A percentile compares a stretch with the other conserved stretches of the same genome.
phyloP scores from a whole-genome alignment of 2,888 invertebrate species.

The Oligia latruncula region DNA sequence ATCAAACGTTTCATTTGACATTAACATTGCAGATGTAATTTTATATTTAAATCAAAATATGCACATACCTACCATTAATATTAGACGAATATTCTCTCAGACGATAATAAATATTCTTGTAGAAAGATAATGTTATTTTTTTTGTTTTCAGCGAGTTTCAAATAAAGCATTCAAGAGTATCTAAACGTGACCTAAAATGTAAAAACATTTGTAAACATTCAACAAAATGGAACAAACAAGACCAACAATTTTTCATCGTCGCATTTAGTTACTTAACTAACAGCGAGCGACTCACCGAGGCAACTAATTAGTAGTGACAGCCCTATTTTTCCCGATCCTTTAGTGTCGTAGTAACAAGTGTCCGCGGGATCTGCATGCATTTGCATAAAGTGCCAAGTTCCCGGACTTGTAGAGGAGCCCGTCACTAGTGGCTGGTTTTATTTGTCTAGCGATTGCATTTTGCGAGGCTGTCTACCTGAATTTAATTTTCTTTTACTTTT shows the following conservation, averaged over 20 bases:
- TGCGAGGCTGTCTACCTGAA: slow-evolving; percentile 45
- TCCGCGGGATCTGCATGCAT: slow-evolving; percentile 80
- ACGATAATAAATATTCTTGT: not conserved
- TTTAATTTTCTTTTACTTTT: slow-evolving; percentile 61
- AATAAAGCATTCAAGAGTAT: not conserved
- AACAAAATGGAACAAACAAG: slow-evolving; percentile 22
- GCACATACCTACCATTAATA: not conserved
- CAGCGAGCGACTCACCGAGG: slow-evolving; percentile 34
- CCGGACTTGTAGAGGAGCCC: slow-evolving; percentile 69
- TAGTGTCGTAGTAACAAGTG: slow-evolving; percentile 70
- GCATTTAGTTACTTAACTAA: slow-evolving; percentile 50
- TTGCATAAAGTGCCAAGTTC: slow-evolving; percentile 79
- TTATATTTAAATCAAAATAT: slow-evolving; percentile 1
- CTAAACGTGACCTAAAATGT: not conserved
- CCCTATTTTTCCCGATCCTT: slow-evolving; percentile 63
- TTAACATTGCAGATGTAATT: not conserved
- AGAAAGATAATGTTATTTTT: not conserved
- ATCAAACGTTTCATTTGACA: not conserved
- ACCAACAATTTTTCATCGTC: slow-evolving; percentile 45
- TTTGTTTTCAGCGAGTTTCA: not conserved
- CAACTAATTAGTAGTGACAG: slow-evolving; percentile 63
- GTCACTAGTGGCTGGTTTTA: slow-evolving; percentile 65
- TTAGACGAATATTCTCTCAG: not conserved
- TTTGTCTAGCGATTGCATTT: slow-evolving; percentile 61
- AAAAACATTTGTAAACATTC: not conserved